Base-by-base conservation (phyloP, 2,888 invertebrate genomes). In the Trissonchulus latispiculum region DNA sequence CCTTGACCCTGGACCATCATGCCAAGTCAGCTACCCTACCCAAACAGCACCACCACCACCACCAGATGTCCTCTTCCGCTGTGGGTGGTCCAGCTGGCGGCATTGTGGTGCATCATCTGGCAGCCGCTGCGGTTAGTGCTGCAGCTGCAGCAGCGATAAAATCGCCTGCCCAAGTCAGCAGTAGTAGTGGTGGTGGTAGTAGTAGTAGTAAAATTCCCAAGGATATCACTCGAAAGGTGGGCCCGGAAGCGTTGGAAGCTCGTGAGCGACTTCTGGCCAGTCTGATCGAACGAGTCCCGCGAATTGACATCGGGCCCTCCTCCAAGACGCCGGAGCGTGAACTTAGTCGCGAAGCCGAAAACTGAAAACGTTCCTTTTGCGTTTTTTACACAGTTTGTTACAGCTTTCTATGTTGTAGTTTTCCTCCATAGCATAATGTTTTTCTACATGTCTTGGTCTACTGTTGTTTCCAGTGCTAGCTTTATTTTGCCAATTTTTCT, bases 261-360 rank as follows among this genome's bases (percentile, higher is more conserved):
- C 28, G 72, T 3, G 69, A 74, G 48, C 8, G 62, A 35, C 31
- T 75, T 1, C 61, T 75, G 61, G 70, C 64, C 15, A 75, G 75
- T 35, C 61, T 75, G 32, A 74, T 36, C 31, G 75, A 73, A 48
- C 70, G 70, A 59, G 73, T 75, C 29, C 74, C 72, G 1, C 61
- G 73, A 31, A 35, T 74, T 15, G 74, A 67, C 23, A 36, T 64
- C 32, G 72, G 72, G 31, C 33, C 36, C 64, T 18, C 66, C 8
- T 64, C 66, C n/a, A 35, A 32, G 29, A n/a, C 35, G 69, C 35
- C 32, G 15, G 66, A 66, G 8, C 66, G 15, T 31, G 18, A 18
- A 8, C 28, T 66, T n/a, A 8, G 66, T 66, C 28, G n/a, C n/a
- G n/a, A n/a, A n/a, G n/a, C n/a, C n/a, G n/a, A n/a, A n/a, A n/a